These are phyloP conservation scores for Thalassarche chlororhynchos DNA, from an alignment of 2,113 vertebrate genomes.

Conservation along the genomic window DNA sequence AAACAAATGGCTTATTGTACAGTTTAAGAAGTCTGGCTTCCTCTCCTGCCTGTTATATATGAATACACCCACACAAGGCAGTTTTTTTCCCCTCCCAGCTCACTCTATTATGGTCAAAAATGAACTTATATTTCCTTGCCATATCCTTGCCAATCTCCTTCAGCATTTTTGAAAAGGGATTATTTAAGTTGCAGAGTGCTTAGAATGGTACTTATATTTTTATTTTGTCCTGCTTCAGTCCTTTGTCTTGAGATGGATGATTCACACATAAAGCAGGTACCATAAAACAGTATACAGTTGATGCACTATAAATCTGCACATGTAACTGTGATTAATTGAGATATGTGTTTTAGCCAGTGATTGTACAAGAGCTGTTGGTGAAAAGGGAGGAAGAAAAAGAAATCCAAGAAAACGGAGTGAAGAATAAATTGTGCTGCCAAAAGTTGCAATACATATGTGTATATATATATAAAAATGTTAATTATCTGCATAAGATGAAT, in stretches of 20 bases:
- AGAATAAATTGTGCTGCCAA: not conserved
- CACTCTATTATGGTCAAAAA: not conserved
- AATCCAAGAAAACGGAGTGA: not conserved
- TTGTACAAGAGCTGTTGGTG: not conserved
- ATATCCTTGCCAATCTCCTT: constrained; percentile 30
- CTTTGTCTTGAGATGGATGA: constrained; percentile 16
- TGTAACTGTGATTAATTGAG: constrained; percentile 50
- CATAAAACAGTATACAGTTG: not conserved
- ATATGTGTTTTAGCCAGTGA: not conserved
- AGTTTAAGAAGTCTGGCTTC: not conserved
- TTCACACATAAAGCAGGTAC: constrained; percentile 3
- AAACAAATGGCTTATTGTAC: not conserved
- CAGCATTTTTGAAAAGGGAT: constrained; percentile 27
- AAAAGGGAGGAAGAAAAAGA: not conserved
- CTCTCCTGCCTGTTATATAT: not conserved
- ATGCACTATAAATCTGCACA: constrained; percentile 39
- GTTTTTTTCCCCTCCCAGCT: not conserved
- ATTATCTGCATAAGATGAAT: not conserved
- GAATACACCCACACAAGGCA: not conserved
- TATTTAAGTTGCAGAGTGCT: not conserved
- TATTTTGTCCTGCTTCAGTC: constrained; percentile 40
- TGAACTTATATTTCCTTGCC: not conserved
- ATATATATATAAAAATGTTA: not conserved
- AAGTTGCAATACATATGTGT: not conserved
- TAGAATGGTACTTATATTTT: constrained; percentile 1